A percentile compares a stretch with the other conserved stretches of the same genome.
phyloP scores from a whole-genome alignment of 1,140 invertebrate genomes.

The Varroa destructor region DNA sequence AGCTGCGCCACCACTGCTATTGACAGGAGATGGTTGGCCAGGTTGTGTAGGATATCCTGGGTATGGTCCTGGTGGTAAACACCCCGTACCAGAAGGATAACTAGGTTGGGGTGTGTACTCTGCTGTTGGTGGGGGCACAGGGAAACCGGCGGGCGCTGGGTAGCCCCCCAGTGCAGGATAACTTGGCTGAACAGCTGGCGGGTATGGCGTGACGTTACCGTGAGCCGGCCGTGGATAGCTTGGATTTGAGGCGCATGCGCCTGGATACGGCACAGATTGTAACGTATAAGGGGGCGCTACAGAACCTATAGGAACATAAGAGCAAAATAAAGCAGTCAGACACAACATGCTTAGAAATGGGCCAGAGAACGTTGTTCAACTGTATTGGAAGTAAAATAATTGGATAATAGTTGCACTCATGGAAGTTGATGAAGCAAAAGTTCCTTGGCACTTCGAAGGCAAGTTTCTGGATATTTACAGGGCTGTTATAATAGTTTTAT shows the following conservation, averaged over 20 bases:
- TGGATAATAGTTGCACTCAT: too few relatives aligned
- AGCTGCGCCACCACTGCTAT: background rate
- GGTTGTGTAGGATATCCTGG: constrained; percentile 5
- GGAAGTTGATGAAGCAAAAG: too few relatives aligned
- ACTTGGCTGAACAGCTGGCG: background rate
- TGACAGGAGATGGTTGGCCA: background rate
- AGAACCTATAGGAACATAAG: background rate
- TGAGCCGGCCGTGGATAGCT: background rate
- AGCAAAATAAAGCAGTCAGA: too few relatives aligned
- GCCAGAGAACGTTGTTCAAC: too few relatives aligned
- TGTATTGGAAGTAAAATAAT: too few relatives aligned
- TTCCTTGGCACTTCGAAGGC: too few relatives aligned
- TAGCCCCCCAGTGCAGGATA: constrained; percentile 5
- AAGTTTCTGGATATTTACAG: too few relatives aligned
- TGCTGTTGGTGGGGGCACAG: background rate
- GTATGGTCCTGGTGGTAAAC: background rate
- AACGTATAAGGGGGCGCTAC: background rate
- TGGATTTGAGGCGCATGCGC: background rate
- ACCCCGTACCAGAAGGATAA: background rate
- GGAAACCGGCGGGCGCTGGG: background rate
- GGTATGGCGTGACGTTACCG: background rate
- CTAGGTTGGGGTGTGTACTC: background rate
- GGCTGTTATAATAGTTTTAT: too few relatives aligned
- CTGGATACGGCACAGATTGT: background rate
- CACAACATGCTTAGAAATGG: too few relatives aligned